phyloP scores from a whole-genome alignment of 2,113 vertebrate species.

The Halcyon malimbica region DNA sequence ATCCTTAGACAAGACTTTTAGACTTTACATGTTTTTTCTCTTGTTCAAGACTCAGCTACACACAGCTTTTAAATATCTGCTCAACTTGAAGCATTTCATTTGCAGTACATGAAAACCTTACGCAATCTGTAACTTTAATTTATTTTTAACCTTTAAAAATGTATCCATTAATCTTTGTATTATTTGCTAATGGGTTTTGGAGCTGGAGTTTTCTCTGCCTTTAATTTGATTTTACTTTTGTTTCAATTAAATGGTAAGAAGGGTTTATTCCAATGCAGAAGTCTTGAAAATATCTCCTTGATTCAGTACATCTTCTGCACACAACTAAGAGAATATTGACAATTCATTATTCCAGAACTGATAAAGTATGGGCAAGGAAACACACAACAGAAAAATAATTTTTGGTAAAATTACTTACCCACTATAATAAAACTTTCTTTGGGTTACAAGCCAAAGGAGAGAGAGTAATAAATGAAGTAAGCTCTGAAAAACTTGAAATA shows the following conservation, averaged over 20 bases:
- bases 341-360: background rate
- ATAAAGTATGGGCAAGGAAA: background rate
- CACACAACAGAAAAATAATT: background rate
- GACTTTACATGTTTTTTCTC: background rate
- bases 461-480: background rate
- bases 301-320: background rate
- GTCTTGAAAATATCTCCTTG: background rate
- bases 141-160: background rate
- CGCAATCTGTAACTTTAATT: background rate
- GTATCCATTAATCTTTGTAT: background rate
- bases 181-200: background rate
- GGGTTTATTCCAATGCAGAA: background rate
- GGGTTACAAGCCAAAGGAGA: background rate
- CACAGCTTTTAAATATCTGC: background rate
- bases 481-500: conserved; percentile 27
- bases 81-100: background rate
- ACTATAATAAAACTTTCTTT: background rate
- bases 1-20: background rate
- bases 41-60: background rate
- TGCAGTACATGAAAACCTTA: background rate
- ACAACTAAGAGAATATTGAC: background rate
- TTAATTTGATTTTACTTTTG: background rate
- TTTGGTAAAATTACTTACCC: background rate
- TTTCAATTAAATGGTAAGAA: background rate
- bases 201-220: background rate